Conservation (phyloP, 2,797 vertebrate species). For the Eulemur rubriventer region DNA sequence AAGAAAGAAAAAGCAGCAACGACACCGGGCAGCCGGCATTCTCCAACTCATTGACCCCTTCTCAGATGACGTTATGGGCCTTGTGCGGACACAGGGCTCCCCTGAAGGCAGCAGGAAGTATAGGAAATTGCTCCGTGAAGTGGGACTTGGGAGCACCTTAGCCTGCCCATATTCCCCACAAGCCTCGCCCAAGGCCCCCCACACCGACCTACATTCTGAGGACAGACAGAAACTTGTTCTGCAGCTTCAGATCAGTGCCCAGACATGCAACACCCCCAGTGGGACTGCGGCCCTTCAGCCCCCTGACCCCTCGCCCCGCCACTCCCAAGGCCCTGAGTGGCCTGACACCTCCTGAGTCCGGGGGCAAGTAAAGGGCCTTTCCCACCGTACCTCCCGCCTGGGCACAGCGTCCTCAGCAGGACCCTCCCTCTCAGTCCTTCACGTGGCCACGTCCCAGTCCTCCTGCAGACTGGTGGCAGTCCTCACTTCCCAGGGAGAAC, state of each 20-base stretch:
- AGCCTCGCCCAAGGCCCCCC: not conserved
- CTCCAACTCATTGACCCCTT: not conserved
- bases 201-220: not conserved
- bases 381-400: not conserved
- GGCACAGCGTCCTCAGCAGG: rapidly evolving
- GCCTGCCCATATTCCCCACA: not conserved
- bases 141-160: not conserved
- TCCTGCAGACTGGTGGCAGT: not conserved
- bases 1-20: not conserved
- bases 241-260: not conserved
- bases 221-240: not conserved
- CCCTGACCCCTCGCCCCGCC: not conserved
- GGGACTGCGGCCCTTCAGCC: not conserved
- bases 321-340: not conserved
- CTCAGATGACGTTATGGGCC: not conserved
- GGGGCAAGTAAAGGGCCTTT: not conserved
- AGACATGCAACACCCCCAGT: not conserved
- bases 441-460: not conserved
- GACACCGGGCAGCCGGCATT: not conserved
- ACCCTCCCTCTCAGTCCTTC: not conserved
- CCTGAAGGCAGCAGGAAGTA: not conserved
- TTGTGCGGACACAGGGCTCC: not conserved
- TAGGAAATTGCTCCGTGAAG: not conserved
- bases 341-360: no score
- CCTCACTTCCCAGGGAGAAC: not conserved